Conservation (phyloP, 1,140 invertebrate species). For the Sinonovacula constricta region DNA sequence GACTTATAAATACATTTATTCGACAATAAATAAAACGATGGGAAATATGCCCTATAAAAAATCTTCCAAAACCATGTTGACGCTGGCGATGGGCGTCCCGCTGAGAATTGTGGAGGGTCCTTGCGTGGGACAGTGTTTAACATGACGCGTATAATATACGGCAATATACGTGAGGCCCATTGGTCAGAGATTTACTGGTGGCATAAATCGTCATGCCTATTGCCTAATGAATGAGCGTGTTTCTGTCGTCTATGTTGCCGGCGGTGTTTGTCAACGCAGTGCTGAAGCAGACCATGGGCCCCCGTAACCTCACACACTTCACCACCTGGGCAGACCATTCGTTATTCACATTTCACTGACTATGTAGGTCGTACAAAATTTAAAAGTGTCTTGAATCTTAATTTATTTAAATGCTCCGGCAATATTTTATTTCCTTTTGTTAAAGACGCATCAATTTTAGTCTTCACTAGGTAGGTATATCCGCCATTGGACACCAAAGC, state of each 20-base stretch:
- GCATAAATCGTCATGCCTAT: neutral
- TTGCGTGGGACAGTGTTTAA: neutral
- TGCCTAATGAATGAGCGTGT: neutral
- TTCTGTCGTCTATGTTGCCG: neutral
- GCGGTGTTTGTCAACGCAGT: no score
- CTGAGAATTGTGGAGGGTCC: neutral
- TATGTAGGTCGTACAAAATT: slow-evolving; percentile 42
- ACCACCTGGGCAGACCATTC: slow-evolving; percentile 28
- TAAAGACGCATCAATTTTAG: no score
- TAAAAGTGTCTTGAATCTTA: slow-evolving; percentile 44
- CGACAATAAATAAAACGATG: no score
- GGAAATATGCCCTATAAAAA: no score
- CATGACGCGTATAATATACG: neutral
- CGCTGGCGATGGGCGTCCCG: no score
- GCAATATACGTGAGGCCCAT: neutral
- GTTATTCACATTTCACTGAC: slow-evolving; percentile 26
- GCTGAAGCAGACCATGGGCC: slow-evolving; percentile 1
- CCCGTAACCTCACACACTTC: slow-evolving; percentile 23
- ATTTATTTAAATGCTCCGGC: slow-evolving; percentile 36
- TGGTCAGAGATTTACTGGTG: slow-evolving; percentile 5
- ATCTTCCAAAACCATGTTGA: no score
- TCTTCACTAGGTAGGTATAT: no score
- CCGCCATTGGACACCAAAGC: no score
- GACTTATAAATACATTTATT: no score
- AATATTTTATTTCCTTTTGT: slow-evolving; percentile 1